phyloP scores from a whole-genome alignment of 2,797 vertebrate genomes.

The Acanthurus lineatus region DNA sequence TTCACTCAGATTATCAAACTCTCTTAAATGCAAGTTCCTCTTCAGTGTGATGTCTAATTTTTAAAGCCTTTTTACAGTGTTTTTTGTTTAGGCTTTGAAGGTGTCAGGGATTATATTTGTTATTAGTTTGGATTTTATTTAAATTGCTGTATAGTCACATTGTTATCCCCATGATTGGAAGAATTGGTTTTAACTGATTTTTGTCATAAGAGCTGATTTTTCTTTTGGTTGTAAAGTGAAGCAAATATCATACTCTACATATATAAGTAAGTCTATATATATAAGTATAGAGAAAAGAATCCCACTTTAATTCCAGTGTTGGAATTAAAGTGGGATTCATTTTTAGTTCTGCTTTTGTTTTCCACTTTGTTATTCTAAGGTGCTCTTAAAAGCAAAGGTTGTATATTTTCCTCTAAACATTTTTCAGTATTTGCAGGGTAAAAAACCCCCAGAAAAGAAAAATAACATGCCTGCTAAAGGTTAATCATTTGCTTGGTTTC shows the following conservation, averaged over 20 bases:
- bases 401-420: no score
- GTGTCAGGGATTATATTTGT: neutral
- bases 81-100: neutral
- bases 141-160: neutral
- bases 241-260: neutral
- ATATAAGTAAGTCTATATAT: no score
- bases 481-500: no score
- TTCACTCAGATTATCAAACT: neutral
- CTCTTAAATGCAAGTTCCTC: neutral
- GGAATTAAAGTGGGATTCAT: no score
- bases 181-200: neutral
- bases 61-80: neutral
- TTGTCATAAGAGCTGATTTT: neutral
- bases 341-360: neutral
- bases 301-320: no score
- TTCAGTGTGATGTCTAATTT: neutral
- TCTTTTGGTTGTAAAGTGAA: neutral
- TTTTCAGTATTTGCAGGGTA: no score
- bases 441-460: no score
- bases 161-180: neutral
- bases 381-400: neutral
- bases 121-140: neutral
- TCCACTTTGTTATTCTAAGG: neutral
- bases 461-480: no score
- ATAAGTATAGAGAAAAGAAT: neutral